phyloP scores from a whole-genome alignment of 2,113 vertebrate genomes.

The Rhynchomys soricoides region DNA sequence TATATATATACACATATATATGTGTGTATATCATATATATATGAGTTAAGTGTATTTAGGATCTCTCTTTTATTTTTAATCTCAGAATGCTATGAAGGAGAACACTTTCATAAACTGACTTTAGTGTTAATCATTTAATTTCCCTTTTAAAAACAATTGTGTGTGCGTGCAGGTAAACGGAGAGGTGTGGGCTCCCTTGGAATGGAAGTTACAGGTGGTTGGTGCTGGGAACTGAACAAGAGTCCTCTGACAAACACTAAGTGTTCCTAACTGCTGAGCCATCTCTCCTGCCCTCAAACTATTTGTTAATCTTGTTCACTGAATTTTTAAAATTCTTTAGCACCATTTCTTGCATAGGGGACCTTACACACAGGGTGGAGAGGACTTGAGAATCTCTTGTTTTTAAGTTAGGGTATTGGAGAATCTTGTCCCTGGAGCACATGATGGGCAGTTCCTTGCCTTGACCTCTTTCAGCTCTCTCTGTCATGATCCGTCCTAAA shows the following conservation, averaged over 20 bases:
- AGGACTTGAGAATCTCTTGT: not conserved
- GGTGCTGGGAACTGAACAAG: not conserved
- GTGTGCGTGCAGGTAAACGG: not conserved
- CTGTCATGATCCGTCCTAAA: not conserved
- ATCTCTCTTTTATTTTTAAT: not conserved
- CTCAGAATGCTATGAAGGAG: accelerated
- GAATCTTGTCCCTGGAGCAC: not conserved
- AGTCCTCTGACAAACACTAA: not conserved
- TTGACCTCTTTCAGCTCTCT: not conserved
- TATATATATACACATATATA: too few relatives aligned
- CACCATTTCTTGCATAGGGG: not conserved
- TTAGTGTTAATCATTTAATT: not conserved
- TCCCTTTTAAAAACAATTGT: not conserved
- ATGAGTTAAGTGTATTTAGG: not conserved
- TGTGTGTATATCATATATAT: too few relatives aligned
- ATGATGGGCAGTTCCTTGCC: not conserved
- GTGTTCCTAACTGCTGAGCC: not conserved
- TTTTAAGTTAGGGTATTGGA: not conserved
- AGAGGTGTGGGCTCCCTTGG: not conserved
- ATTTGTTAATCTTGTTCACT: not conserved
- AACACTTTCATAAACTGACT: not conserved
- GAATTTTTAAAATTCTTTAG: not conserved
- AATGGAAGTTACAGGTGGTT: not conserved
- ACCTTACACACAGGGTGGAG: not conserved
- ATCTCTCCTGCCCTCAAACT: not conserved